Percentiles rank a stretch among this genome's conserved stretches.
These are phyloP conservation scores for Drosophila dives DNA, from an alignment of 2,888 invertebrate genomes.

Conservation along the genomic window DNA sequence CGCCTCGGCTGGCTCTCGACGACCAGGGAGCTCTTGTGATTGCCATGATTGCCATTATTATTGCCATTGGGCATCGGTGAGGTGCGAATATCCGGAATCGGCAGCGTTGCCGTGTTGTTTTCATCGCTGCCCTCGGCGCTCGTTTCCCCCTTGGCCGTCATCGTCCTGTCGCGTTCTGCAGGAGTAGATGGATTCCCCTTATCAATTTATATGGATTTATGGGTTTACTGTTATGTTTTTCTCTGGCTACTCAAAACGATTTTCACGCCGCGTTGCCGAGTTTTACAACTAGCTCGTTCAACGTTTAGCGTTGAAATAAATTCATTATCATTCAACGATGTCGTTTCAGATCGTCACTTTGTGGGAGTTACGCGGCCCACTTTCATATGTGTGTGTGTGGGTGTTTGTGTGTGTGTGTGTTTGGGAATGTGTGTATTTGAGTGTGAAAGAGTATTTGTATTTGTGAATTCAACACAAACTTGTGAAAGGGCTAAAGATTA, in stretches of 20 bases:
- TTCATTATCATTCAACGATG: slow-evolving; percentile 63
- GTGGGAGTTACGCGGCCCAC: slow-evolving; percentile 51
- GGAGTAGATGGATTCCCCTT: slow-evolving; percentile 16
- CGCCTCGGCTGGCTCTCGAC: slow-evolving; percentile 85
- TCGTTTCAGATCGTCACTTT: slow-evolving; percentile 45
- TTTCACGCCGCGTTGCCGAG: slow-evolving; percentile 32
- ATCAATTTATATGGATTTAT: slow-evolving; percentile 23
- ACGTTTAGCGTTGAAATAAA: slow-evolving; percentile 79
- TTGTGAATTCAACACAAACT: slow-evolving; percentile 50
- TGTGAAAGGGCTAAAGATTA: slow-evolving; percentile 75
- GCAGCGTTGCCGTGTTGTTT: slow-evolving; percentile 8
- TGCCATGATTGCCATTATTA: slow-evolving; percentile 17
- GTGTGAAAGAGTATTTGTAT: slow-evolving; percentile 12
- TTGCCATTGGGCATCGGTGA: slow-evolving; percentile 63
- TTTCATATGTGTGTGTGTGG: slow-evolving; percentile 2
- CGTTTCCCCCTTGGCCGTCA: slow-evolving; percentile 69
- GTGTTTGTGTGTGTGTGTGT: slow-evolving; percentile 7
- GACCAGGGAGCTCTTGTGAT: slow-evolving; percentile 61
- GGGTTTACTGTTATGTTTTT: background rate
- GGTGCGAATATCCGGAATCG: slow-evolving; percentile 37
- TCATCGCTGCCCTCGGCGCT: slow-evolving; percentile 52
- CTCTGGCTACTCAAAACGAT: background rate
- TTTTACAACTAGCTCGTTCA: slow-evolving; percentile 79
- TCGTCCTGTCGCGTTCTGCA: slow-evolving; percentile 32
- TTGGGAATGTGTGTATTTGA: slow-evolving; percentile 28